Base-by-base conservation (phyloP, 2,797 vertebrate genomes). In the Moxostoma hubbsi region DNA sequence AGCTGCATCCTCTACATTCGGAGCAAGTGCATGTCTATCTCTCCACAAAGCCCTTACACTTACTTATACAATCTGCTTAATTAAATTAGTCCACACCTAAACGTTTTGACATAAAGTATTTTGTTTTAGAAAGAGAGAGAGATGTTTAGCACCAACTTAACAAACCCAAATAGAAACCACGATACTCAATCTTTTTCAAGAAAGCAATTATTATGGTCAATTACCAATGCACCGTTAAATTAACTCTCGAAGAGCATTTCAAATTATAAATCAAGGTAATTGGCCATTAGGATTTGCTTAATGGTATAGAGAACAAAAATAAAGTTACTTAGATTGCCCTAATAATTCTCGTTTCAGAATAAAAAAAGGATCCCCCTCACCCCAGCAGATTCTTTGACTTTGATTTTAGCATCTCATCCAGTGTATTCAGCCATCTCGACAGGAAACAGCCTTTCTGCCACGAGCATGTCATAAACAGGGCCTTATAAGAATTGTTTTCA, bases 201-300 rank as follows among this genome's bases (percentile, higher is more conserved):
- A 90, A 91, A 85, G 86, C 86, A 91, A 93, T 92, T 91, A 89
- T 78, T 86, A 89, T 86, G 91, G 91, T 92, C 77, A 79, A 73
- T 79, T 79, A 79, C 89, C 89, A 89, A 88, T 88, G 91, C 84
- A 82, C 92, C 89, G 91, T 89, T 92, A 93, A 93, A 93, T 93
- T 87, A 93, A 89, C 89, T 89, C 90, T 90, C 90, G 88, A 92
- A 91, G 86, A 89, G 82, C 71, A 87, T 91, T 90, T 90, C 65
- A 89, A 90, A 93, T 93, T 94, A 92, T 90, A 92, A 91, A 93
- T 92, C 88, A 91, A 89, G 90, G 87, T 92, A 94, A 93, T 92
- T 93, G 92, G 77, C 92, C 92, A 93, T 93, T 93, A 94, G 91
- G 91, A 92, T 92, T 94, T 93, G 88, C 87, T 88, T 92, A 92